These are phyloP conservation scores for Agrochola lychnidis DNA, from an alignment of 2,888 invertebrate species.

Conservation along the genomic window DNA sequence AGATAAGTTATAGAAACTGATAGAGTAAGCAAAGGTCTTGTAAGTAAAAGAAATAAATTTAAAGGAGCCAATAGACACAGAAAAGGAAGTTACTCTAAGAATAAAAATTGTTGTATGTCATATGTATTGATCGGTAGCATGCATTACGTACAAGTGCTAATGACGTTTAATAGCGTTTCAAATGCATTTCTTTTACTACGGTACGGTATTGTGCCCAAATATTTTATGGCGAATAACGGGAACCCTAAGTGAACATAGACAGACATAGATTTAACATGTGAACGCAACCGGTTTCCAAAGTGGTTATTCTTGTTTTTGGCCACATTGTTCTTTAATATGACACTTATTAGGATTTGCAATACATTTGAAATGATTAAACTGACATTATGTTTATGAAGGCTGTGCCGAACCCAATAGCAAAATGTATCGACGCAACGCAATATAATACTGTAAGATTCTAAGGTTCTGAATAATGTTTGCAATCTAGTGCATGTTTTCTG, in stretches of 20 bases:
- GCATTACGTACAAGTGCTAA: conserved; percentile 47
- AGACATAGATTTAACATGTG: conserved; percentile 53
- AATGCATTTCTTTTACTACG: conserved; percentile 53
- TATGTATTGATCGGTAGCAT: conserved; percentile 14
- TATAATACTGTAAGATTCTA: not conserved
- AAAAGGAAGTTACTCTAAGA: conserved; percentile 4
- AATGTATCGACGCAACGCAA: not conserved
- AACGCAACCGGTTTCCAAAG: conserved; percentile 61
- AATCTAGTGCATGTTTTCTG: not conserved
- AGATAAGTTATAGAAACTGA: conserved; percentile 20
- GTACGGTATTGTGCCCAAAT: conserved; percentile 57
- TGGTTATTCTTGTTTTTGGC: conserved; percentile 59
- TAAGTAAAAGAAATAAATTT: conserved; percentile 1
- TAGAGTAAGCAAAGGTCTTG: conserved; percentile 6
- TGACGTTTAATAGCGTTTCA: conserved; percentile 55
- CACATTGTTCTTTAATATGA: conserved; percentile 56
- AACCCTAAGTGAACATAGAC: conserved; percentile 61
- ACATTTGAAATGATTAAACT: conserved; percentile 14
- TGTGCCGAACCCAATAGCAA: conserved; percentile 10
- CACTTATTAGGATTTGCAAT: conserved; percentile 56
- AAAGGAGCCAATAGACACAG: conserved; percentile 10
- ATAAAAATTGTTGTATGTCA: conserved; percentile 16
- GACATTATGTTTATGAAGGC: not conserved
- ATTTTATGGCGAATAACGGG: conserved; percentile 61
- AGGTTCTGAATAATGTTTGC: not conserved